These are phyloP conservation scores for Sinonovacula constricta DNA, from an alignment of 1,140 invertebrate species.

Conservation along the genomic window DNA sequence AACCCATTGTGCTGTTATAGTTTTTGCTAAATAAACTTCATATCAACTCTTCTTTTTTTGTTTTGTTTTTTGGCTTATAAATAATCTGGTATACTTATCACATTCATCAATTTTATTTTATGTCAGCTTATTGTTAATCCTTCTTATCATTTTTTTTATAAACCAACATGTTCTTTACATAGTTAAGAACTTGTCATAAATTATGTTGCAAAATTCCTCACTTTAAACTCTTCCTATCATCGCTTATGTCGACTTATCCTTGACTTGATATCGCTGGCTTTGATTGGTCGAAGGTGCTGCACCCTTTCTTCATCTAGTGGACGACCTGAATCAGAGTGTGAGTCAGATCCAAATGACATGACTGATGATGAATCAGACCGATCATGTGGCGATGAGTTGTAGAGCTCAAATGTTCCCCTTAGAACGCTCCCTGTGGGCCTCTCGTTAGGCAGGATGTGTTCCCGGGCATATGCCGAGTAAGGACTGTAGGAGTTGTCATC, in stretches of 20 bases:
- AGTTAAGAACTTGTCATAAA: too few relatives aligned
- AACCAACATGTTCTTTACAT: too few relatives aligned
- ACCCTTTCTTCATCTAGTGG: conserved; percentile 34
- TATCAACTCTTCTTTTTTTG: too few relatives aligned
- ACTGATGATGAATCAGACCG: conserved; percentile 17
- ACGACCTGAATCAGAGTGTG: background rate
- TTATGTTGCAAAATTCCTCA: too few relatives aligned
- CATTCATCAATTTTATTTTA: too few relatives aligned
- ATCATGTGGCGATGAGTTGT: conserved; percentile 6
- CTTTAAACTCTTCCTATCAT: conserved; percentile 3
- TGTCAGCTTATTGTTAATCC: too few relatives aligned
- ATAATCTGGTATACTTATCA: too few relatives aligned
- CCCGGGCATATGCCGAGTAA: conserved; percentile 46
- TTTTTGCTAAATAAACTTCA: too few relatives aligned
- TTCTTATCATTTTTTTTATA: too few relatives aligned
- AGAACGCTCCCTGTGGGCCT: conserved; percentile 14
- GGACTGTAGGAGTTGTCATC: conserved; percentile 45
- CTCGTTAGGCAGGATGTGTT: conserved; percentile 37
- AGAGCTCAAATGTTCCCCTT: conserved; percentile 42
- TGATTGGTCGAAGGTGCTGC: conserved; percentile 34
- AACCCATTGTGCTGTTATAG: too few relatives aligned
- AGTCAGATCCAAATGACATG: conserved; percentile 29
- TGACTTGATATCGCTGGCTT: conserved; percentile 42
- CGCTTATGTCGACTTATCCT: conserved; percentile 42
- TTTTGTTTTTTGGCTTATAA: too few relatives aligned